Base-by-base conservation (phyloP, 2,888 invertebrate species). In the Carabus problematicus region DNA sequence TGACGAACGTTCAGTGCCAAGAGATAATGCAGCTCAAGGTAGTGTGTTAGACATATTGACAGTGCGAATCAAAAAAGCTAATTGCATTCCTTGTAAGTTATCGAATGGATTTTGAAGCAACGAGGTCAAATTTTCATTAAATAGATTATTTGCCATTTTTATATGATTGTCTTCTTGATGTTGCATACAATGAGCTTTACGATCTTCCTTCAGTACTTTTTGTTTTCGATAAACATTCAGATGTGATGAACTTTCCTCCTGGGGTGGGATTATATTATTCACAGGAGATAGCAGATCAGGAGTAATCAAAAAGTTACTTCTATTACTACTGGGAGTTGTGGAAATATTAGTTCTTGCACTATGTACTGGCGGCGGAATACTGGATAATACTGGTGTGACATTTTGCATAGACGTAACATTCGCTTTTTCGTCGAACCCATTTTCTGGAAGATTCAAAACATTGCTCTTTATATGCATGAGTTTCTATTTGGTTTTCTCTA, bases 61-160 rank as follows among this genome's bases (percentile, higher is more conserved):
- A 78, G 85, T 74, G 43, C 88, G 87, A 73, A 88, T 84, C 74
- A 88, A 77, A 67, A 89, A 85, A 9, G 88, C 88, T 75, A 88
- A 82, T 77, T 88, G 88, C 75, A 88, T 80, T 71, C 83, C 84
- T 75, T 83, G 85, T 72, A 79, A 72, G 29, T 74, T 82, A 81
- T 76, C 84, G 74, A 80, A 70, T 43, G 85, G 82, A 29, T 80
- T 76, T 75, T 81, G 82, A 52, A 86, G 75, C 9, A 79, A 80
- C 55, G 83, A 72, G 14, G 82, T 79, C 67, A 83, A 74, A 62
- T 79, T 80, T 19, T 83, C 82, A 7, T 74, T 71, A 71, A 73
- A 72, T 11, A 72, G 19, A 68, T 64, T 72, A 8, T 52, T 54
- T 52, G 63, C 66, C 59, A 56, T 40, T 70, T 40, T 42, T 8